Percentiles rank a stretch among this genome's conserved stretches.
Conservation (phyloP, 2,888 invertebrate species). For the Folsomia manolachei region DNA sequence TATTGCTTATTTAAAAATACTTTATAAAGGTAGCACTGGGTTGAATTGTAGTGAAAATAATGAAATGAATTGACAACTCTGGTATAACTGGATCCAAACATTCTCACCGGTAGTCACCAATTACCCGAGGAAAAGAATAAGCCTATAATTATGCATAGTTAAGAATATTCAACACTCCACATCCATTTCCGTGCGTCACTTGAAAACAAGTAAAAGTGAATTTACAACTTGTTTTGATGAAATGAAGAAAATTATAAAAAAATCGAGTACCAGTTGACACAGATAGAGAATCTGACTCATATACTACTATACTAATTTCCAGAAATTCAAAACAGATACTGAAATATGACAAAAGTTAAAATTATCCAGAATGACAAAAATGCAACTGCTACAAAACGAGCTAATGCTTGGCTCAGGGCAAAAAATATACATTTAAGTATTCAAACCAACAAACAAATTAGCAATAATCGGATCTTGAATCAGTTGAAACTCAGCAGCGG, state of each 20-base stretch:
- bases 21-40: background rate
- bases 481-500: background rate
- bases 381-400: background rate
- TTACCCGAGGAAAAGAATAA: constrained; percentile 9
- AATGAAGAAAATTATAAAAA: too few species aligned
- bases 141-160: constrained; percentile 16
- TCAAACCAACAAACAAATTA: background rate
- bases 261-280: too few species aligned
- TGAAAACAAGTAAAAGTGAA: background rate
- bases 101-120: constrained; percentile 19
- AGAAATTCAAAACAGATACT: too few species aligned
- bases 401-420: background rate
- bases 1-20: background rate
- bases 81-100: too few species aligned
- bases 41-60: background rate
- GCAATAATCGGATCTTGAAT: background rate
- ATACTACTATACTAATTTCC: too few species aligned
- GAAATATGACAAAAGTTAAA: background rate
- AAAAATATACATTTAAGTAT: background rate
- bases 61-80: background rate
- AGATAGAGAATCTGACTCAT: too few species aligned
- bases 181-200: background rate
- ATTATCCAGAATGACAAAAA: background rate
- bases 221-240: background rate
- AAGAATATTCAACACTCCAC: background rate